phyloP scores from a whole-genome alignment of 2,888 invertebrate genomes.

The Phlogophora meticulosa region DNA sequence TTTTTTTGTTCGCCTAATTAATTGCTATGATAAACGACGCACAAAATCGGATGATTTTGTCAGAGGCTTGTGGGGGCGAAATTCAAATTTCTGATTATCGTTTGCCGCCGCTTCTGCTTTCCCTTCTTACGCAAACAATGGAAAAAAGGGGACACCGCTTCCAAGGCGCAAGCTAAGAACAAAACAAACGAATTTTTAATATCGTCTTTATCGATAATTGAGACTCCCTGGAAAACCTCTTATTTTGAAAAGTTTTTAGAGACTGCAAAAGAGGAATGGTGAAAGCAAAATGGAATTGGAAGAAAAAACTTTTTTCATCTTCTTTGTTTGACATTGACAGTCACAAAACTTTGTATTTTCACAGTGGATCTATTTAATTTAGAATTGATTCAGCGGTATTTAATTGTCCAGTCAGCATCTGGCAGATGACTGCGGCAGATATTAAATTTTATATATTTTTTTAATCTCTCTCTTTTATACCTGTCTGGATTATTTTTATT shows the following conservation, averaged over 20 bases:
- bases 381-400: constrained; percentile 83
- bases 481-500: constrained; percentile 53
- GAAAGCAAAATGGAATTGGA: constrained; percentile 89
- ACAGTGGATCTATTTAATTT: constrained; percentile 90
- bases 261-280: constrained; percentile 89
- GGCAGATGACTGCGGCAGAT: constrained; percentile 82
- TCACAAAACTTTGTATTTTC: constrained; percentile 89
- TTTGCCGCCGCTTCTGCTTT: constrained; percentile 85
- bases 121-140: constrained; percentile 89
- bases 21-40: constrained; percentile 87
- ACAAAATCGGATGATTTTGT: constrained; percentile 88
- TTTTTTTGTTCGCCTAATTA: constrained; percentile 86
- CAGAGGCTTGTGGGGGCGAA: constrained; percentile 83
- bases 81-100: constrained; percentile 90
- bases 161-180: constrained; percentile 87
- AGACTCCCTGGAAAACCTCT: constrained; percentile 90
- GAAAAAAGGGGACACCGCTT: constrained; percentile 88
- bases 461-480: constrained; percentile 46
- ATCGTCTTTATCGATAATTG: constrained; percentile 91
- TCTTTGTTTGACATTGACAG: constrained; percentile 91
- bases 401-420: constrained; percentile 83
- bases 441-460: constrained; percentile 75
- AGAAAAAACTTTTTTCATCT: constrained; percentile 91
- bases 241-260: constrained; percentile 90
- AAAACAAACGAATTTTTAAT: constrained; percentile 92